Evolutionary conservation across 2,797 vertebrate genomes (phyloP).

Genomic region (Hemibagrus guttatus): DNA sequence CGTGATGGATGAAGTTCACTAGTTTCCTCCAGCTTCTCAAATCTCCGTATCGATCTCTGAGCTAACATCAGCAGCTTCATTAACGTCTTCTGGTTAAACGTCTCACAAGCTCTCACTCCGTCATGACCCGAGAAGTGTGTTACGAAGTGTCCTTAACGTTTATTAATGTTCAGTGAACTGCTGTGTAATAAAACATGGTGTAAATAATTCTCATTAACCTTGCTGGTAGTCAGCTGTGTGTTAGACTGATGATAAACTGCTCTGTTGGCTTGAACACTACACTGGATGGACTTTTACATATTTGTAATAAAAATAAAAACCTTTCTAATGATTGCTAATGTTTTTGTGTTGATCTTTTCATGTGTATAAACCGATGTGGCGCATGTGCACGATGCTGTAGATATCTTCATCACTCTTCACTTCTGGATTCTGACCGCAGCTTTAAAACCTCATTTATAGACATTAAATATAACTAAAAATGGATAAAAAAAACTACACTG

Average conservation of each 20-base stretch:
- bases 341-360: not conserved
- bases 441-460: too few species aligned
- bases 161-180: not conserved
- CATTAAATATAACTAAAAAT: too few species aligned
- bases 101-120: not conserved
- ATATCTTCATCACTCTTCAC: too few species aligned
- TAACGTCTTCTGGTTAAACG: not conserved
- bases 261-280: not conserved
- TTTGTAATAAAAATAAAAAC: conserved; percentile 8
- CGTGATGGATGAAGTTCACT: not conserved
- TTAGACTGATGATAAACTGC: not conserved
- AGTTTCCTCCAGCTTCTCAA: not conserved
- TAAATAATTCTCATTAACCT: not conserved
- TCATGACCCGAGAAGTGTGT: not conserved
- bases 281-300: not conserved
- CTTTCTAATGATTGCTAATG: not conserved
- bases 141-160: conserved; percentile 9
- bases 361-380: too few species aligned
- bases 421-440: too few species aligned
- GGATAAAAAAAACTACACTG: too few species aligned
- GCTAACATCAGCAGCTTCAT: not conserved
- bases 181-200: not conserved
- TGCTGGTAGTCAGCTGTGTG: not conserved
- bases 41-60: not conserved
- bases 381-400: too few species aligned